Evolutionary conservation across 2,888 invertebrate genomes (phyloP), one percentile per base, ranked within the genome.

Genomic region (Chironomus tentans): DNA sequence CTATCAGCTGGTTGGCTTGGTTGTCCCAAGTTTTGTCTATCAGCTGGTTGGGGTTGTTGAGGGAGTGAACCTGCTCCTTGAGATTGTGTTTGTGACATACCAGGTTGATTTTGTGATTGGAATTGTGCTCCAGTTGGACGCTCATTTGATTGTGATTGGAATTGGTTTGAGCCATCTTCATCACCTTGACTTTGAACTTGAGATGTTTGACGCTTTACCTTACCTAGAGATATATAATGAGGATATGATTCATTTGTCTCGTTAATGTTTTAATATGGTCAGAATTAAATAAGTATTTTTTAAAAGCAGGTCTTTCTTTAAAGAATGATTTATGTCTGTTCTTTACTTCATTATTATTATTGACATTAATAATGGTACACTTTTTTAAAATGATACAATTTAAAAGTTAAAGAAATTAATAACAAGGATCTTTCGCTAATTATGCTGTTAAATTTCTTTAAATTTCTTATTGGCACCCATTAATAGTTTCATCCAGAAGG

Each of bases 181-280:
- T 70, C 38, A 7, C 22, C 62, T 46, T 73, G 73, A 38, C 56
- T 28, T 62, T 73, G 73, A 12, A 18, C 10, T 46, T 73, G 73
- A 38, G 12, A 21, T 15, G 18, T 21, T 12, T 73, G 38, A 47
- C 73, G 62, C 73, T 73, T 70, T 4, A 70, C 50, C 12, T 50
- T 50, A 28, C 70, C 70, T 70, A 46, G 21, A 69, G 3, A 10
- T n/a, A 38, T 38, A 38, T 38, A 38, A 38, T 38, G 38, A 10
- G 38, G 38, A 38, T 38, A 38, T 38, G 38, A 38, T 38, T 10
- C 10, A 38, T 38, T 38, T 38, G 7, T 38, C 2, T 18, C 4
- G 15, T 56, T 15, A 50, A 50, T 50, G 5, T 56, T 56, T 4
- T 56, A 18, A 56, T 4, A 56, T 2, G 18, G n/a, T 56, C 15